phyloP scores from a whole-genome alignment of 1,140 invertebrate species.

The Drosophila ananassae region DNA sequence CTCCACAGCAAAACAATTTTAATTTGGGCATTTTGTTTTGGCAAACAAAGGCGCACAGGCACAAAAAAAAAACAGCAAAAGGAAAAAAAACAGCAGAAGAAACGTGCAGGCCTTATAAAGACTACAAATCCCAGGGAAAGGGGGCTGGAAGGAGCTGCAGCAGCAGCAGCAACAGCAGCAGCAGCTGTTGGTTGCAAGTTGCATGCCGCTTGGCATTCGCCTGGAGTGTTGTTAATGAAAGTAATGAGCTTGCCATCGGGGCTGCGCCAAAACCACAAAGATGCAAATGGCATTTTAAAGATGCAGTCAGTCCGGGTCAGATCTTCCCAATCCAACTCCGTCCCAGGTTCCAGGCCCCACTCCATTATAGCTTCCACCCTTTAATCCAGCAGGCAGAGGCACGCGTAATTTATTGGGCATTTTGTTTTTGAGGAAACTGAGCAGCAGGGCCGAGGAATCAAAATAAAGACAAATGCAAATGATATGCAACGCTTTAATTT shows the following conservation, averaged over 20 bases:
- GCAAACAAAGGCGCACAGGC: constrained; percentile 69
- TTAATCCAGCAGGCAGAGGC: constrained; percentile 26
- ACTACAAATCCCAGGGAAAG: constrained; percentile 23
- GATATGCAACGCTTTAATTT: constrained; percentile 82
- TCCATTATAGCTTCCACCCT: not conserved
- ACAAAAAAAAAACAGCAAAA: constrained; percentile 13
- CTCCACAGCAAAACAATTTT: constrained; percentile 73
- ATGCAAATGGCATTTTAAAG: constrained; percentile 83
- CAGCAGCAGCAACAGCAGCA: constrained; percentile 8
- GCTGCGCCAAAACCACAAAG: constrained; percentile 72
- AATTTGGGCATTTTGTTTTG: constrained; percentile 83
- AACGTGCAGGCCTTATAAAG: constrained; percentile 78
- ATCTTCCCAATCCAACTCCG: constrained; percentile 13
- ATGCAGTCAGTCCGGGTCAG: constrained; percentile 75
- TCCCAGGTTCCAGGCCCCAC: not conserved
- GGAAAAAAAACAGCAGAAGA: constrained; percentile 35
- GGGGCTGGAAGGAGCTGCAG: not conserved
- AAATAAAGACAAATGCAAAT: constrained; percentile 70
- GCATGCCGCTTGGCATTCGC: constrained; percentile 60
- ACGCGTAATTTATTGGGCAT: constrained; percentile 82
- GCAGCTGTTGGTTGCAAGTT: constrained; percentile 43
- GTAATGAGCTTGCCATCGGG: constrained; percentile 76
- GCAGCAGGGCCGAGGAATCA: constrained; percentile 27
- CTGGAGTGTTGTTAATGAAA: constrained; percentile 81
- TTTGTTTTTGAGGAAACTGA: constrained; percentile 44